Evolutionary conservation across 2,113 vertebrate genomes (phyloP), one percentile per base, ranked within the genome.

Genomic region (Carettochelys insculpta): DNA sequence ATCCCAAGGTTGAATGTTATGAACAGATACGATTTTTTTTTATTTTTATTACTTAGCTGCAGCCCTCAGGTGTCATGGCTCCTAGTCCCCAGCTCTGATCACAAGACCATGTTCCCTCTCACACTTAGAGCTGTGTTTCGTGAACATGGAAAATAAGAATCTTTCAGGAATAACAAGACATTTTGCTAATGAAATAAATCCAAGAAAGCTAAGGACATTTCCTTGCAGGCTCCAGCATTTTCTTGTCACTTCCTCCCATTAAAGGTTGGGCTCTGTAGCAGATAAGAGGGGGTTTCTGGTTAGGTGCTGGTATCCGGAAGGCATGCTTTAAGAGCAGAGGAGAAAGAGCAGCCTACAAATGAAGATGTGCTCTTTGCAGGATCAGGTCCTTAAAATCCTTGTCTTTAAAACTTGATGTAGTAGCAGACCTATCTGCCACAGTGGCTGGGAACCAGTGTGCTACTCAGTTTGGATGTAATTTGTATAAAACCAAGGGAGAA

Each of bases 171-270:
- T 0, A 80, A n/a, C 43, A 41, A 13, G 1, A 24, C 41, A 1
- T 1, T 77, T 19, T 14, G 38, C n/a, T 3, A 1, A 13, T 12
- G 27, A 4, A 1, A 13, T 12, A 31, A 4, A 20, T 3, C 4
- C 3, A 38, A 20, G 4, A 3, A 43, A 6, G 31, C 4, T 14
- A 75, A 82, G 50, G 22, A 52, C 38, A 2, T 31, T 75, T 53
- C 50, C 14, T 14, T 1, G 1, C 19, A 80, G 3, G 2, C 19
- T 51, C 31, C 3, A n/a, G 22, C 14, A n/a, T 50, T 58, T 89
- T 78, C 31, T 68, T 52, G 27, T 27, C 0, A 1, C 68, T 71
- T 27, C 25, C 52, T 82, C 34, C 24, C 85, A 31, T 41, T 17
- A 27, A 87, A 9, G n/a, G 3, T 20, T 20, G 14, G 9, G 24